A percentile compares a stretch with the other conserved stretches of the same genome.
Conservation (phyloP, 2,113 vertebrate genomes). For the Tupaia chinensis region DNA sequence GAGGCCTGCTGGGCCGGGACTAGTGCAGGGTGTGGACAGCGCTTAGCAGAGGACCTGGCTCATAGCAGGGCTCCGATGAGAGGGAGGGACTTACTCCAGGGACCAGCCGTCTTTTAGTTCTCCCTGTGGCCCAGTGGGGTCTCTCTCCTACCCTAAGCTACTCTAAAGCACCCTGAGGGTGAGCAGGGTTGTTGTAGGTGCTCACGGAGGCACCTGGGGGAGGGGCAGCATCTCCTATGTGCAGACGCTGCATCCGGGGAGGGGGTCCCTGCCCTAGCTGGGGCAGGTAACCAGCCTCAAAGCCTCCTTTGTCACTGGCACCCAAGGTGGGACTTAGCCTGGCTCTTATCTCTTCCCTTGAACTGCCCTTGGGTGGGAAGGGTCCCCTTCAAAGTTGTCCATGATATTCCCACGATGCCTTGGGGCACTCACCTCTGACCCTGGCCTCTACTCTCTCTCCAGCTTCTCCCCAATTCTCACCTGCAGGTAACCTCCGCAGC, state of each 20-base stretch:
- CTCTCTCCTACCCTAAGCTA: neutral
- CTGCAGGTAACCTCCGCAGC: constrained; percentile 90
- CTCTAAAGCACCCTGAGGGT: neutral
- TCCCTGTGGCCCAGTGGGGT: neutral
- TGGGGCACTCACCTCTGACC: neutral
- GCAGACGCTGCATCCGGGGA: too few relatives aligned
- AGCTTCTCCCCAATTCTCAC: constrained; percentile 26
- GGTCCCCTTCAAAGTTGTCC: neutral
- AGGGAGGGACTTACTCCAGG: neutral
- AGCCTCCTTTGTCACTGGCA: neutral
- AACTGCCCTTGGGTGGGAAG: neutral
- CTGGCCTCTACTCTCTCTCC: neutral
- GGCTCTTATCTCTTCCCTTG: neutral
- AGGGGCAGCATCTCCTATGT: neutral
- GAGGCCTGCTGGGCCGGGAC: neutral
- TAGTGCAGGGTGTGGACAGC: neutral
- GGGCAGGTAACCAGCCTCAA: neutral
- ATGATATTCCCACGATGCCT: neutral
- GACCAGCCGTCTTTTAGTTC: neutral
- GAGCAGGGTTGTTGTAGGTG: neutral
- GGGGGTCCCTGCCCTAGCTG: neutral
- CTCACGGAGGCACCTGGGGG: neutral
- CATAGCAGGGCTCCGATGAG: neutral
- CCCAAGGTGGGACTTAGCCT: neutral
- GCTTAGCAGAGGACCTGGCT: neutral